phyloP scores from a whole-genome alignment of 2,113 vertebrate genomes.

The Cochlearius cochlearius region DNA sequence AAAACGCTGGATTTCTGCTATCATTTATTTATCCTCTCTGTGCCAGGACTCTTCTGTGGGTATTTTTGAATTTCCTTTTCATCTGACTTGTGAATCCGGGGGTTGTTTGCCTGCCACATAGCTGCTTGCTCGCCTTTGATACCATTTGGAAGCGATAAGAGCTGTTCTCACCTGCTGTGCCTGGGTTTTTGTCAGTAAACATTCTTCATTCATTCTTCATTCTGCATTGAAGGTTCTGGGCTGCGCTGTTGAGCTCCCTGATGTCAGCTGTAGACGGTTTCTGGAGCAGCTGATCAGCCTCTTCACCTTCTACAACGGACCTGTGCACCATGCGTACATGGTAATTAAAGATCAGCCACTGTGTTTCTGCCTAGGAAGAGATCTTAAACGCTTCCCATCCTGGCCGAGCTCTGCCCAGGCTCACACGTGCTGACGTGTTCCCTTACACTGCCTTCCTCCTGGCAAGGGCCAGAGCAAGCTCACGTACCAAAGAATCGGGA shows the following conservation, averaged over 20 bases:
- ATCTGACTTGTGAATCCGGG: not conserved
- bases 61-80: not conserved
- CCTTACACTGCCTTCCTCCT: not conserved
- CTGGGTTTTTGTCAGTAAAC: not conserved
- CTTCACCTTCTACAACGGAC: conserved; percentile 90
- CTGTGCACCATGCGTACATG: conserved; percentile 80
- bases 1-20: not conserved
- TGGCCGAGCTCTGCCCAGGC: not conserved
- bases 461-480: not conserved
- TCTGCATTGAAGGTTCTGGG: conserved; percentile 80
- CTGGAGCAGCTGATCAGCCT: conserved; percentile 86
- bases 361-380: not conserved
- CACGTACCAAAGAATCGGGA: rapidly evolving
- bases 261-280: conserved; percentile 81
- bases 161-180: not conserved
- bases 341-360: conserved; percentile 55
- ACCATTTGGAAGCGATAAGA: not conserved
- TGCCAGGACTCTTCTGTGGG: not conserved
- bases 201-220: rapidly evolving
- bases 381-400: rapidly evolving
- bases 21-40: not conserved
- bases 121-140: not conserved
- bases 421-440: rapidly evolving
- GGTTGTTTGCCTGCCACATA: not conserved
- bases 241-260: conserved; percentile 83